Base-by-base conservation (phyloP, 2,888 invertebrate genomes). In the Synanthedon vespiformis region DNA sequence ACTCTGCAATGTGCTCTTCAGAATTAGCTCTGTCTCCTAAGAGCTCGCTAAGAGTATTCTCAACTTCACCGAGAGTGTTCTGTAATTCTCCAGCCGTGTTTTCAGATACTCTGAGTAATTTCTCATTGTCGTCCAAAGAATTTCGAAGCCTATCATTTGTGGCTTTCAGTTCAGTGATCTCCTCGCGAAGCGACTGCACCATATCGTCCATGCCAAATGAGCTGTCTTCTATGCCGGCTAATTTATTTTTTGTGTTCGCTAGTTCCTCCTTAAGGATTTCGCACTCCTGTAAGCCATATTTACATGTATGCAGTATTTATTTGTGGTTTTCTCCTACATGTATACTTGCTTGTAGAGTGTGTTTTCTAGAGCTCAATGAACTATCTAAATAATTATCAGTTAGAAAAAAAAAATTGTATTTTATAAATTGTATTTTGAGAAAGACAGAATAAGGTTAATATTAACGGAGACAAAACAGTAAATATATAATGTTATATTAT, bases 11-110 rank as follows among this genome's bases (percentile, higher is more conserved):
- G 55, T 88, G 80, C 63, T 88, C 86, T 70, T 88, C 83, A 68
- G 77, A 76, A 58, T 76, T 64, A 61, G 74, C 84, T 88, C 80
- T 79, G 60, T 80, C 84, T 56, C 61, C 67, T 67, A 78, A 84
- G 75, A 74, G 77, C 68, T 86, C 88, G 56, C 92, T 92, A 56
- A 91, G 92, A 70, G 94, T 93, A 55, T 93, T 91, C 70, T 95
- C 95, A 49, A 95, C 89, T 49, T 86, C 88, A 1, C 92, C 89
- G 57, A 91, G 90, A 57, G 94, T 93, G 54, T 93, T 91, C 74
- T 95, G 95, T 58, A 95, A 80, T 48, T 94, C 93, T 63, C 94
- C 93, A 0, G 95, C 93, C 1, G 94, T 93, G 64, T 91, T 92
- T 74, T 95, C 95, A 48, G 95, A 88, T 67, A 95, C 90, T 70